These are phyloP conservation scores for Limnephilus lunatus DNA, from an alignment of 2,888 invertebrate species.

Conservation along the genomic window DNA sequence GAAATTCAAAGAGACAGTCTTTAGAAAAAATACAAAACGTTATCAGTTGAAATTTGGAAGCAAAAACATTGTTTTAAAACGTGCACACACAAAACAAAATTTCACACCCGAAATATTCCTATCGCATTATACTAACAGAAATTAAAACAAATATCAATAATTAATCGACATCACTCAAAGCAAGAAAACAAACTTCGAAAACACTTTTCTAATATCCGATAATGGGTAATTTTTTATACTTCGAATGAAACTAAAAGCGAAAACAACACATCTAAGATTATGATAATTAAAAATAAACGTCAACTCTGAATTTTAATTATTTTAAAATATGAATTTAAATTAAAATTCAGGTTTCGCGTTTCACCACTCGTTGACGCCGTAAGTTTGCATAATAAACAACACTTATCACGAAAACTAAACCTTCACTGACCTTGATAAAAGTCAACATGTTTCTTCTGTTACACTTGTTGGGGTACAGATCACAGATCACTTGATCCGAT, in stretches of 20 bases:
- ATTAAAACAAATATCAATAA: too few species aligned
- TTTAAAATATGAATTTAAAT: too few species aligned
- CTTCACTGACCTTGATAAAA: constrained; percentile 30
- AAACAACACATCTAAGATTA: not conserved
- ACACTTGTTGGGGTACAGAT: not conserved
- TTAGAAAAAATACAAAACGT: too few species aligned
- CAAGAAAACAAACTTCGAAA: not conserved
- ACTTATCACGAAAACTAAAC: not conserved
- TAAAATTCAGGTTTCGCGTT: not conserved
- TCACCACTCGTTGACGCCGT: not conserved
- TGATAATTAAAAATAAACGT: not conserved
- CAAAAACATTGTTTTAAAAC: too few species aligned
- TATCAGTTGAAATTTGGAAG: too few species aligned
- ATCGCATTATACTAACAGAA: too few species aligned
- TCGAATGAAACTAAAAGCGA: not conserved
- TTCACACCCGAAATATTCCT: too few species aligned
- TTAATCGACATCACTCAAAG: not conserved
- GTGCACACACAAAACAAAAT: too few species aligned
- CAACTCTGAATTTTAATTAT: not conserved
- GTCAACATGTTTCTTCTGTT: constrained; percentile 11
- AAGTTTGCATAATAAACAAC: not conserved
- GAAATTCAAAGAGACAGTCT: too few species aligned
- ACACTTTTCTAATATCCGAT: not conserved
- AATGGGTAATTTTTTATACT: not conserved
- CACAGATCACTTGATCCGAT: constrained; percentile 12